phyloP scores from a whole-genome alignment of 1,140 invertebrate genomes.

The Agraylea sexmaculata region DNA sequence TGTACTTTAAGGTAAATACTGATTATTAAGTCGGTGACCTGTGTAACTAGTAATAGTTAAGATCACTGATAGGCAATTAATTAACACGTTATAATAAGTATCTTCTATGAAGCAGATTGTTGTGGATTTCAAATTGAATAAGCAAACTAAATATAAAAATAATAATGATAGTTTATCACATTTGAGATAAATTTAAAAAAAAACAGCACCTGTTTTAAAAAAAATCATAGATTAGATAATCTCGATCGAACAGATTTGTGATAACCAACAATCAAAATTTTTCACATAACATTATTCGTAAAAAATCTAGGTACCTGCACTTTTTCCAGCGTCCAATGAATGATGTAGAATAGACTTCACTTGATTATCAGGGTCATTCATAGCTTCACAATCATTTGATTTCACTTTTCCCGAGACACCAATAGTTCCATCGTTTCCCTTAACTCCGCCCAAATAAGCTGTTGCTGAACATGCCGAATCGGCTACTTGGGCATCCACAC shows the following conservation, averaged over 20 bases:
- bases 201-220: neutral
- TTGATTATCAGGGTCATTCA: constrained; percentile 36
- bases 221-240: neutral
- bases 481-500: constrained; percentile 57
- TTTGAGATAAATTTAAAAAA: neutral
- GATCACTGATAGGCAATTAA: too few relatives aligned
- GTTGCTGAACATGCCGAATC: constrained; percentile 72
- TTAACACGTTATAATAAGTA: too few relatives aligned
- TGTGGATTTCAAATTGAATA: neutral
- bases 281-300: neutral
- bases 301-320: constrained; percentile 40
- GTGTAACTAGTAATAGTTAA: too few relatives aligned
- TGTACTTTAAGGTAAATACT: too few relatives aligned
- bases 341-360: constrained; percentile 56
- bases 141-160: neutral
- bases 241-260: neutral
- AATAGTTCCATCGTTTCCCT: constrained; percentile 63
- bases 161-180: neutral
- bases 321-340: constrained; percentile 59
- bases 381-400: constrained; percentile 43
- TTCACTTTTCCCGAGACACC: constrained; percentile 56
- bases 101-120: too few relatives aligned
- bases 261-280: neutral
- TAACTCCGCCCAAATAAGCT: constrained; percentile 71
- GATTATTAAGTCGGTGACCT: too few relatives aligned